Percentiles rank a stretch among this genome's conserved stretches.
Conservation (phyloP, 2,113 vertebrate species). For the Nymphicus hollandicus region DNA sequence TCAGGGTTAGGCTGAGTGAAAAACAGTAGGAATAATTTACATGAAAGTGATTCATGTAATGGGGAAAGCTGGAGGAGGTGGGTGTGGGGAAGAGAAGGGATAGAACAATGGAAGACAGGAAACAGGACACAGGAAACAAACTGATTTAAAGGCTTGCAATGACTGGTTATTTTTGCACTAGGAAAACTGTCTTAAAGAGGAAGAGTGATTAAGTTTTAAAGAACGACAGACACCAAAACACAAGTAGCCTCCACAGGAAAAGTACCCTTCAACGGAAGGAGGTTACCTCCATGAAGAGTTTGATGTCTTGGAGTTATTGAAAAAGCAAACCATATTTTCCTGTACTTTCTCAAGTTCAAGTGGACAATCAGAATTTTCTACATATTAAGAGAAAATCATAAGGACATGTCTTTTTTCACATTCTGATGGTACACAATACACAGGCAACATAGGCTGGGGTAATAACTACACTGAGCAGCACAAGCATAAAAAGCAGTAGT, state of each 20-base stretch:
- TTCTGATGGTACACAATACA: background rate
- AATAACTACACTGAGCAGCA: background rate
- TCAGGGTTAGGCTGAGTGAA: background rate
- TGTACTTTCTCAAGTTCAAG: background rate
- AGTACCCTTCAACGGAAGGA: background rate
- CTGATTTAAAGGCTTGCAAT: constrained; percentile 14
- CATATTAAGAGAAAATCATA: background rate
- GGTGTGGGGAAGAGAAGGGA: constrained; percentile 1
- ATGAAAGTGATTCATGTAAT: constrained; percentile 12
- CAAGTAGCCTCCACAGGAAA: background rate
- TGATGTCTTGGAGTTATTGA: background rate
- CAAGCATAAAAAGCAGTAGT: background rate
- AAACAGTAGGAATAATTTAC: constrained; percentile 44
- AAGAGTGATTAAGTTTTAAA: constrained; percentile 58
- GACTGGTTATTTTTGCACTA: constrained; percentile 50
- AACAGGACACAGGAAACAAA: constrained; percentile 64
- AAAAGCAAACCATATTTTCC: background rate
- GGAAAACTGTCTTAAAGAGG: constrained; percentile 51
- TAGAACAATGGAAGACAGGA: constrained; percentile 68
- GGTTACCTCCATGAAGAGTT: background rate
- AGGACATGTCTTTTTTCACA: background rate
- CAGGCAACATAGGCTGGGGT: background rate
- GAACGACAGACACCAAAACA: constrained; percentile 27
- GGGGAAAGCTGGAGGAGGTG: constrained; percentile 35
- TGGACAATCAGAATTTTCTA: background rate